These are phyloP conservation scores for Hestina assimilis DNA, from an alignment of 1,140 invertebrate genomes.

Conservation along the genomic window DNA sequence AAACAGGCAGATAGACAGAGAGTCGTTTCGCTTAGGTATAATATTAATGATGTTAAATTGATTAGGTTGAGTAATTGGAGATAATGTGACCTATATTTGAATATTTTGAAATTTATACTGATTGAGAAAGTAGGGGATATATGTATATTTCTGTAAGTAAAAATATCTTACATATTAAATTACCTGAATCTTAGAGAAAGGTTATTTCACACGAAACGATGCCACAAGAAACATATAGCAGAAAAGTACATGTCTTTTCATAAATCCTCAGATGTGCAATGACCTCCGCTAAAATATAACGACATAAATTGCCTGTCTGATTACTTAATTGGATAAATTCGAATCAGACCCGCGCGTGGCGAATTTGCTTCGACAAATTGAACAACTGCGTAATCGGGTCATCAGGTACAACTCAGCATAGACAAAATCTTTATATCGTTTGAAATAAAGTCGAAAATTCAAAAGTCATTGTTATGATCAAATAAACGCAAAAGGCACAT, in stretches of 20 bases:
- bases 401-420: background rate
- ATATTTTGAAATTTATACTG: no score
- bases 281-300: constrained; percentile 2
- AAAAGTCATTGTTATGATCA: background rate
- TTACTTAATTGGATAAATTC: constrained; percentile 29
- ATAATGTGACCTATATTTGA: no score
- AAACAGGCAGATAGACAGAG: no score
- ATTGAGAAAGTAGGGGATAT: no score
- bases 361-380: constrained; percentile 27
- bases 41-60: no score
- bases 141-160: background rate
- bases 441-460: background rate
- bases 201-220: no score
- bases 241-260: no score
- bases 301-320: constrained; percentile 26
- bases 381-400: constrained; percentile 13
- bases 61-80: no score
- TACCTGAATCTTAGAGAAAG: no score
- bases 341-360: constrained; percentile 22
- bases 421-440: background rate
- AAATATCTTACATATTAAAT: background rate
- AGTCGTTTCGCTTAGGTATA: no score
- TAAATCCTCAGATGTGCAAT: background rate
- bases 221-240: no score
- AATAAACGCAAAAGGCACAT: constrained; percentile 12